Percentiles rank a stretch among this genome's conserved stretches.
Evolutionary conservation across 2,113 vertebrate species (phyloP).

Genomic region (Polyodon spathula): DNA sequence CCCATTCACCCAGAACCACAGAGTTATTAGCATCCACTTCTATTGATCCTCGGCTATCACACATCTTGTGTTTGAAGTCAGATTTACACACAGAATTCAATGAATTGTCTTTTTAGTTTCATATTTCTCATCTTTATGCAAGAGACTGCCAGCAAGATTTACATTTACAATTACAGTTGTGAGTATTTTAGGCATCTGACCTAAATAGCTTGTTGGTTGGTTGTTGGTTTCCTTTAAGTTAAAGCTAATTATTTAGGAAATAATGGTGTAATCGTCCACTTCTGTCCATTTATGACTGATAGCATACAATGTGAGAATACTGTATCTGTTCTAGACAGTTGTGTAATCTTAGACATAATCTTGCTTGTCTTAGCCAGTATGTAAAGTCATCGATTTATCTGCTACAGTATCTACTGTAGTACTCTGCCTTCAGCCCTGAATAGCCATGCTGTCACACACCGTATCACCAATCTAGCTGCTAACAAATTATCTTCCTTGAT

Average conservation of each 20-base stretch:
- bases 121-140: conserved; percentile 34
- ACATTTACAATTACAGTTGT: conserved; percentile 54
- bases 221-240: not conserved
- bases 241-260: not conserved
- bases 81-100: conserved; percentile 47
- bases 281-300: not conserved
- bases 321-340: too few relatives aligned
- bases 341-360: too few relatives aligned
- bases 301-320: not conserved
- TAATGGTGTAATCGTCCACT: not conserved
- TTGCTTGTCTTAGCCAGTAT: too few relatives aligned
- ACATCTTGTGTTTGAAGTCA: conserved; percentile 14
- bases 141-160: conserved; percentile 41
- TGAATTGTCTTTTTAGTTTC: conserved; percentile 17
- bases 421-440: too few relatives aligned
- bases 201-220: not conserved
- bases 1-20: not conserved
- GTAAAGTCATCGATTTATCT: too few relatives aligned
- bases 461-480: too few relatives aligned
- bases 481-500: too few relatives aligned
- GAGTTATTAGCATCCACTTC: not conserved
- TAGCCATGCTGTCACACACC: too few relatives aligned
- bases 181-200: too few relatives aligned
- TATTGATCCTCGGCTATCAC: too few relatives aligned
- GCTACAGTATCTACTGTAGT: too few relatives aligned